Evolutionary conservation across 2,113 vertebrate genomes (phyloP), one percentile per base, ranked within the genome.

Genomic region (Crocuta crocuta): DNA sequence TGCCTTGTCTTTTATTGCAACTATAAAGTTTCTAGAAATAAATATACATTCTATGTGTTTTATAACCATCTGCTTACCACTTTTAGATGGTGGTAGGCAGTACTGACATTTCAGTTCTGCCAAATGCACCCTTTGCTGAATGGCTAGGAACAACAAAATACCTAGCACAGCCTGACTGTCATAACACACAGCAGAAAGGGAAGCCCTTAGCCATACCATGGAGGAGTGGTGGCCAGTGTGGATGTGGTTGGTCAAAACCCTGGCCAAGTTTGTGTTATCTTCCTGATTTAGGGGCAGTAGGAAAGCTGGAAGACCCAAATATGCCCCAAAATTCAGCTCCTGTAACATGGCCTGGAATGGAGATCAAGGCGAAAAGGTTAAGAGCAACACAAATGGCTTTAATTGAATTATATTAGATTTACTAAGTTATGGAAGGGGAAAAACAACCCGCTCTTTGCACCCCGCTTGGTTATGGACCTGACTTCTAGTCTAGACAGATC

Each of bases 271-370:
- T 97, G 99, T 99, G 98, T 99, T 99, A 94, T 99, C 98, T 28
- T 98, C 97, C 39, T 99, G 99, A 87, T 89, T 99, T 93, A 99
- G 84, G 4, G 99, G 99, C 31, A 99, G 95, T 97, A 99, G 99
- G 93, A 99, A 99, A 35, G 99, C 99, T 7, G 99, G 99, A 92
- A 99, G 99, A 50, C 99, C 99, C 94, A 99, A 98, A 98, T 99
- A 99, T 5, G 99, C 99, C 23, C 99, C 99, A 97, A 99, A 99
- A 98, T 99, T 99, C 89, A 99, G 98, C 98, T 99, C 99, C 98
- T 99, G 99, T 71, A 99, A 97, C 97, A 99, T 98, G 88, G 99
- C 99, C 99, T 99, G 97, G 58, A 97, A 95, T 26, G 61, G 65
- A 97, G 31, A 97, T 63, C 10, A 94, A 94, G 6, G 96, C 4